These are phyloP conservation scores for Drosophila bipectinata DNA, from an alignment of 1,140 invertebrate genomes.

Conservation along the genomic window DNA sequence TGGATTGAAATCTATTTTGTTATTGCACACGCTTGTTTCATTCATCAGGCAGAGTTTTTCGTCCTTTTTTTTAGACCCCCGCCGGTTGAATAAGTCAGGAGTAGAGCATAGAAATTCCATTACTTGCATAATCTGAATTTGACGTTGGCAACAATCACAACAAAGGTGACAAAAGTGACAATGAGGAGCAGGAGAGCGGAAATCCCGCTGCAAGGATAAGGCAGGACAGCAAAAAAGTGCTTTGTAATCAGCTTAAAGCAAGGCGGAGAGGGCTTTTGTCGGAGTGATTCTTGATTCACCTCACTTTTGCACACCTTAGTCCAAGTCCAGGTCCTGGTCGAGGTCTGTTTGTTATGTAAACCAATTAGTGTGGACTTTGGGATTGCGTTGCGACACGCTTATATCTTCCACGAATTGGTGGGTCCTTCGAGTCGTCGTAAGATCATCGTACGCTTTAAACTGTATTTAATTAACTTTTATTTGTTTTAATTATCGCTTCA, in stretches of 20 bases:
- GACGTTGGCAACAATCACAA: slow-evolving; percentile 42
- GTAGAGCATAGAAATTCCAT: neutral
- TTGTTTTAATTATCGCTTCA: slow-evolving; percentile 52
- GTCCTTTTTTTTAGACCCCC: neutral
- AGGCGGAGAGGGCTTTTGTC: slow-evolving; percentile 32
- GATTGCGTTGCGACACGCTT: slow-evolving; percentile 13
- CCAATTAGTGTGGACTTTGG: slow-evolving; percentile 39
- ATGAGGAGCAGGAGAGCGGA: slow-evolving; percentile 32
- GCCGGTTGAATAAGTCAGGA: slow-evolving; percentile 31
- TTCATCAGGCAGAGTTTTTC: slow-evolving; percentile 12
- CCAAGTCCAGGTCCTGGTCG: neutral
- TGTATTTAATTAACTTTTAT: slow-evolving; percentile 64
- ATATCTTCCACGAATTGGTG: neutral
- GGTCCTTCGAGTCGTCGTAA: slow-evolving; percentile 1
- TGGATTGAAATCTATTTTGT: slow-evolving; percentile 13
- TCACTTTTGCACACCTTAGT: neutral
- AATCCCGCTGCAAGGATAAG: slow-evolving; percentile 32
- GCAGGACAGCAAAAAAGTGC: slow-evolving; percentile 42
- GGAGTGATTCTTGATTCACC: slow-evolving; percentile 38
- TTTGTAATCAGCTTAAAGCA: slow-evolving; percentile 54
- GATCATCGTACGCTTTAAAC: slow-evolving; percentile 21
- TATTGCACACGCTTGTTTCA: slow-evolving; percentile 34
- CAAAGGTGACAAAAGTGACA: slow-evolving; percentile 55
- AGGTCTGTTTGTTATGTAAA: slow-evolving; percentile 45
- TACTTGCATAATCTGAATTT: slow-evolving; percentile 44